These are phyloP conservation scores for Pachliopta kotzebuea DNA, from an alignment of 2,888 invertebrate genomes.

Conservation along the genomic window DNA sequence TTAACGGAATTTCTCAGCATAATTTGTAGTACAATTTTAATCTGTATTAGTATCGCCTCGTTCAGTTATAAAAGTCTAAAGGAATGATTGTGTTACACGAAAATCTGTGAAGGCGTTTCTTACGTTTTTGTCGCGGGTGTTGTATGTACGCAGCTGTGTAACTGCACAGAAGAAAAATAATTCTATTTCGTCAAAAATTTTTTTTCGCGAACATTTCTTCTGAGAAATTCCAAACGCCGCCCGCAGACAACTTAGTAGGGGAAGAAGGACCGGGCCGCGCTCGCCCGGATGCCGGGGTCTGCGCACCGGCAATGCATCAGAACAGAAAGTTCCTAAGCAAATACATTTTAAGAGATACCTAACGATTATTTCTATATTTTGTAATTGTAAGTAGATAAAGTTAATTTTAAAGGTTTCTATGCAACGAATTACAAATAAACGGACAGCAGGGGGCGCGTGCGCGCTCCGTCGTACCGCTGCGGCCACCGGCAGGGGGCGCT, in stretches of 20 bases:
- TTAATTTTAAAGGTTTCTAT: constrained; percentile 72
- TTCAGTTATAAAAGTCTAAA: too few relatives aligned
- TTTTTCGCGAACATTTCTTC: too few relatives aligned
- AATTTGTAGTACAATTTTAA: not conserved
- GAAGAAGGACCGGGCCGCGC: not conserved
- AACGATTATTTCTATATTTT: constrained; percentile 63
- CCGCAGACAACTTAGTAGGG: too few relatives aligned
- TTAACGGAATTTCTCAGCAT: not conserved
- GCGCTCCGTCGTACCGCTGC: too few relatives aligned
- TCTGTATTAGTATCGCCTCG: too few relatives aligned
- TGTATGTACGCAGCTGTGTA: too few relatives aligned
- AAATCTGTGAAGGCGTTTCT: too few relatives aligned
- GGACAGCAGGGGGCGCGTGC: constrained; percentile 45
- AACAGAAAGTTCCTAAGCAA: constrained; percentile 74
- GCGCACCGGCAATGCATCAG: constrained; percentile 53
- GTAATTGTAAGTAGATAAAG: constrained; percentile 63
- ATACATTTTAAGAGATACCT: constrained; percentile 61
- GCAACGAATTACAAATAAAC: constrained; percentile 70
- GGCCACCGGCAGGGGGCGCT: constrained; percentile 28
- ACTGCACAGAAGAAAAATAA: too few relatives aligned
- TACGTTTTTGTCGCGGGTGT: too few relatives aligned
- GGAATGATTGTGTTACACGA: too few relatives aligned
- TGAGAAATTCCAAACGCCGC: too few relatives aligned
- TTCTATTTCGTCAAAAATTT: too few relatives aligned
- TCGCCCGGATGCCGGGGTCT: not conserved